phyloP scores from a whole-genome alignment of 2,113 vertebrate genomes.

The Petaurus breviceps region DNA sequence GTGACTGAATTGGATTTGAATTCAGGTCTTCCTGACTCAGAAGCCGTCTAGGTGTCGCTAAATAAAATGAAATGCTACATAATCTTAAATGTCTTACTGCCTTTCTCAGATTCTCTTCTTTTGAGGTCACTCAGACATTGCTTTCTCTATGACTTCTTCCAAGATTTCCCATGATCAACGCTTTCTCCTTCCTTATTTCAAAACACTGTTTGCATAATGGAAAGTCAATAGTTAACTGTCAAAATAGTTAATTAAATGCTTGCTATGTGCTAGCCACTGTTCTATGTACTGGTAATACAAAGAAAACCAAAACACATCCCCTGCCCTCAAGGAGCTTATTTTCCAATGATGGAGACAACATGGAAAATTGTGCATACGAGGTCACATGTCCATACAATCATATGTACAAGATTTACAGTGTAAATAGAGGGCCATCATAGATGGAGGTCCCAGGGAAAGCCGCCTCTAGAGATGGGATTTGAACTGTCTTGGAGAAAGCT shows the following conservation, averaged over 20 bases:
- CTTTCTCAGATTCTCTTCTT: not conserved
- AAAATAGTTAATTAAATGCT: not conserved
- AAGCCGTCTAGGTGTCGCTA: not conserved
- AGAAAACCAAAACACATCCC: not conserved
- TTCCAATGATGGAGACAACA: not conserved
- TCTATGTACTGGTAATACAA: not conserved
- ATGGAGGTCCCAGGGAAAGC: not conserved
- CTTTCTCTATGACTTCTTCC: not conserved
- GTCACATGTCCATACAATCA: not conserved
- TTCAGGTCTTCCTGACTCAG: not conserved
- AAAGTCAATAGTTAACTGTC: not conserved
- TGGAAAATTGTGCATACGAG: not conserved
- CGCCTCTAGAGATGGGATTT: too few relatives aligned
- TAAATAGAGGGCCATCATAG: not conserved
- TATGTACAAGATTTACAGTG: not conserved
- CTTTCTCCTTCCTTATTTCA: not conserved
- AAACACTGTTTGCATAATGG: not conserved
- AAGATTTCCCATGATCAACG: not conserved
- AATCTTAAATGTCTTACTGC: not conserved
- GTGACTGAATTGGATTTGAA: not conserved
- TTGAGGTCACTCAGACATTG: not conserved
- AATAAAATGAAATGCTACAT: not conserved
- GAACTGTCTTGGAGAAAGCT: too few relatives aligned
- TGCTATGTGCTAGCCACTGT: not conserved
- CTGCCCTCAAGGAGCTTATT: not conserved